These are phyloP conservation scores for Sphinx pinastri DNA, from an alignment of 2,888 invertebrate species.

Conservation along the genomic window DNA sequence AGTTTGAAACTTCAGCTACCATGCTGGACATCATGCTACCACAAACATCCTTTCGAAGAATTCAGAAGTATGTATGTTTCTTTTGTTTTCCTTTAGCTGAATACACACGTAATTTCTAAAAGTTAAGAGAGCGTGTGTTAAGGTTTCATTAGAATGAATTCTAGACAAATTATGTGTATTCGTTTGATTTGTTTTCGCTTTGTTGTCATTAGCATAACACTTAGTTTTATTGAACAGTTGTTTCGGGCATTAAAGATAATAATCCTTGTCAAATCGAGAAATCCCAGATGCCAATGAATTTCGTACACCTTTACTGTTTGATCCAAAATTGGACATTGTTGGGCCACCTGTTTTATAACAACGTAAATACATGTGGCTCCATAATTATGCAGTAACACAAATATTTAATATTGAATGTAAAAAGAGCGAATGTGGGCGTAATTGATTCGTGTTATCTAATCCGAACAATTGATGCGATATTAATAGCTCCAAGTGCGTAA, in stretches of 20 bases:
- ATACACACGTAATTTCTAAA: too few relatives aligned
- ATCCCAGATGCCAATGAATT: neutral
- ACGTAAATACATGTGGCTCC: neutral
- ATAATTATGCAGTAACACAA: neutral
- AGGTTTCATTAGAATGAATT: too few relatives aligned
- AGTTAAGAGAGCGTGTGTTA: too few relatives aligned
- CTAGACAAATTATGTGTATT: too few relatives aligned
- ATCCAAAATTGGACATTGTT: neutral
- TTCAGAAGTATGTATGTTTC: too few relatives aligned
- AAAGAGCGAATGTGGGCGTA: neutral
- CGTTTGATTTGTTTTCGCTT: too few relatives aligned
- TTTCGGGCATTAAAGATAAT: neutral
- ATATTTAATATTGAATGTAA: slow-evolving; percentile 8
- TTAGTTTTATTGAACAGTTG: too few relatives aligned
- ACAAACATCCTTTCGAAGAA: too few relatives aligned
- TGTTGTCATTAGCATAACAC: too few relatives aligned
- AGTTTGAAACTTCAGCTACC: too few relatives aligned
- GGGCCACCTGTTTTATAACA: neutral
- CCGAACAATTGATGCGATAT: neutral
- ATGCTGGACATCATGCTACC: too few relatives aligned
- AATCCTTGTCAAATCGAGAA: neutral
- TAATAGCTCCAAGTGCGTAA: neutral
- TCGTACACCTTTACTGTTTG: neutral
- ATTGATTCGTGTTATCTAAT: slow-evolving; percentile 1
- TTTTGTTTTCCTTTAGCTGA: too few relatives aligned